Evolutionary conservation across 2,888 invertebrate genomes (phyloP), one percentile per base, ranked within the genome.

Genomic region (Osmoderma eremita): DNA sequence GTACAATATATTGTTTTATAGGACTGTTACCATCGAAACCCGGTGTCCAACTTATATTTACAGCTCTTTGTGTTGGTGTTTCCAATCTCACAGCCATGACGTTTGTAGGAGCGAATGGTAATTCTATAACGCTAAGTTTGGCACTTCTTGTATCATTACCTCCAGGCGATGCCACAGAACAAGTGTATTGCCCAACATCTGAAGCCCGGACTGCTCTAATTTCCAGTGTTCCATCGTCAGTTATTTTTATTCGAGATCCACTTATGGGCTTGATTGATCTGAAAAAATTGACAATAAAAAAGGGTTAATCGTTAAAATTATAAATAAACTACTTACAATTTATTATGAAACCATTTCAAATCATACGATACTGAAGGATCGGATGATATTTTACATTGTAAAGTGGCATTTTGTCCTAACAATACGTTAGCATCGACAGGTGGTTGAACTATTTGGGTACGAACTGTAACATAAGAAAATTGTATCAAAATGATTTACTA

Each of bases 11-110:
- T 79, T 95, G 94, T 75, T 92, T 88, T 67, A 98, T 91, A 8
- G 95, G 95, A 77, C 96, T 96, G 82, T 99, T 98, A 64, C 99
- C 99, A 83, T 98, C 95, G 82, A 98, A 99, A 24, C 96, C 96
- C 0, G 95, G 93, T 10, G 92, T 92, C 98, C 98, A 99, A 17
- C 91, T 91, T 2, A 98, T 90, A 78, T 96, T 94, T 70, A 98
- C 93, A 24, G 93, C 92, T 78, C 88, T 88, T 68, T 89, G 89
- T 1, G 88, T 85, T 12, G 88, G 86, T 3, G 86, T 84, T 58
- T 91, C 90, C 0, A 91, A 78, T 71, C 91, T 84, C 66, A 83
- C 83, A 0, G 96, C 97, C 73, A 89, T 87, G 0, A 95, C 93
- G 78, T 94, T 93, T 50, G 91, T 91, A 0, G 98, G 98, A 22